Evolutionary conservation across 2,888 invertebrate species (phyloP), one percentile per base, ranked within the genome.

Genomic region (Odiellus spinosus): DNA sequence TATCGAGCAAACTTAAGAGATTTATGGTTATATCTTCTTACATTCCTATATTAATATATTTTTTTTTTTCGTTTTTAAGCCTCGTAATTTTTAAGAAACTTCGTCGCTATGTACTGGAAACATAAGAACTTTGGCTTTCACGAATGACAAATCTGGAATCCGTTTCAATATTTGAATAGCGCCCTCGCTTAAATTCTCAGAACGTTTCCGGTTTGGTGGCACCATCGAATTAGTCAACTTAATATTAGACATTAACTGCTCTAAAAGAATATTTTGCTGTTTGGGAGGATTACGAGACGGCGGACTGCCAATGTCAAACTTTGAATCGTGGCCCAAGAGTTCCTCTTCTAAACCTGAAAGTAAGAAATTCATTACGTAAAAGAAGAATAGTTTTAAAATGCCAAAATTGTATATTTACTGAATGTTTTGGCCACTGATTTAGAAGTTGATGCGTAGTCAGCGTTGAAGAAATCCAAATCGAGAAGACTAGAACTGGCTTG

Each of bases 91-190:
- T n/a, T n/a, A 26, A 26, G 26, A 26, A 26, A 26, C 26, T 26
- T 26, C 26, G 26, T 26, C 26, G 38, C 38, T 38, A 2, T 18
- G 21, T 32, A 19, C 59, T 60, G 17, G 71, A 68, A 45, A 73
- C 66, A 56, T 49, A 17, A 67, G 57, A 36, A 66, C 65, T 53
- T 63, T 64, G 20, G 67, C 60, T 42, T 60, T 60, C 66, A 67
- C 66, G 56, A 66, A 67, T 8, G 61, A 59, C 46, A 67, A 56
- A 51, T 64, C 59, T 1, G 66, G 68, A 44, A 68, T 53, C 44
- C 59, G 58, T 42, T 59, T 56, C 46, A 68, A 55, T 39, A 67
- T 58, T 32, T 56, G 55, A 5, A 56, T 48, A 1, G 66, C 65
- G 50, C 65, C 65, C 6, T 55, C 48, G 40, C 61, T 62, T 42